Base-by-base conservation (phyloP, 37 sponge, comb jelly and placozoan genomes). In the Chondrosia reniformis region DNA sequence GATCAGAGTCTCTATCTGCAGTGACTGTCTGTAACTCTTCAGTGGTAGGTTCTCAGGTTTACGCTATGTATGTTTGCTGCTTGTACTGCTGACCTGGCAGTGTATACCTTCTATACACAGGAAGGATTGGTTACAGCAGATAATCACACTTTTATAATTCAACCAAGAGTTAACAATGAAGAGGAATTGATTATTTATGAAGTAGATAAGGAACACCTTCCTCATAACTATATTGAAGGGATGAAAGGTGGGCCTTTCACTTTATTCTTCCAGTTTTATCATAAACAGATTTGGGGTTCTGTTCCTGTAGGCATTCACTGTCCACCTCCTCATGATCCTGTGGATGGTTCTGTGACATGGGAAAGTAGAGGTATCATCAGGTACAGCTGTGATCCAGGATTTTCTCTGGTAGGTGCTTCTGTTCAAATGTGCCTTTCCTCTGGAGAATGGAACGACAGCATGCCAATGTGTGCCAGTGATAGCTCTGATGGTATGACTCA, bases 151-250 rank as follows among this genome's bases (percentile, higher is more conserved):
- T 69, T 43, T 40, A 44, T 6, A n/a, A n/a, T 69, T 44, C 72
- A 69, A 39, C 72, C 72, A 1, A 69, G 43, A 34, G 4, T n/a
- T 24, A 38, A 69, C 44, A 13, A 69, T n/a, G 22, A 36, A 40
- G 72, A 40, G 39, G n/a, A 69, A 44, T 21, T 69, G n/a, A 69
- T 69, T 40, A 25, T 69, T 19, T 69, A 44, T 41, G 72, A 69
- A 24, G n/a, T 69, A 44, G 72, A 69, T 34, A 40, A 69, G 1
- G 42, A 24, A 1, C 39, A 21, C 41, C 22, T 69, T 24, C 72
- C 72, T 13, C 42, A 40, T 3, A 44, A 44, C 38, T 24, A 39
- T 21, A 34, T 38, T 13, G 72, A 69, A 24, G 72, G 72, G n/a
- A 64, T 15, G 10, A 15, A 15, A 49, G 15, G 52, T 49, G 15